These are phyloP conservation scores for Apamea anceps DNA, from an alignment of 2,888 invertebrate genomes.

Conservation along the genomic window DNA sequence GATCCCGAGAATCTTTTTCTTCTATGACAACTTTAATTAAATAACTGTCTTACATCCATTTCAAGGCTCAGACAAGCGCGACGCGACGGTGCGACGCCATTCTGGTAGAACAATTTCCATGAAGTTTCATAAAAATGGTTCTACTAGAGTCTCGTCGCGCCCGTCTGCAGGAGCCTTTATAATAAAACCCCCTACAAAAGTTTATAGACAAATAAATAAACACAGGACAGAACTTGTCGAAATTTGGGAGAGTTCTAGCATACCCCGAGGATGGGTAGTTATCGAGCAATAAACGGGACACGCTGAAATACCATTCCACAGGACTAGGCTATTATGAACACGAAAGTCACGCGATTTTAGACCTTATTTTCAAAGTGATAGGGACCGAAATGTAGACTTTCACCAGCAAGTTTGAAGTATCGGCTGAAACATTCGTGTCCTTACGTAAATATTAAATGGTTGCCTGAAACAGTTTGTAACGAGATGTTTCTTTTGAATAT, in stretches of 20 bases:
- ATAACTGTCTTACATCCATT: background rate
- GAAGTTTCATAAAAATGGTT: background rate
- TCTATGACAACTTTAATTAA: conserved; percentile 6
- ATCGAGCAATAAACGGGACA: conserved; percentile 63
- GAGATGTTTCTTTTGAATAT: conserved; percentile 29
- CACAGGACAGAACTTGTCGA: conserved; percentile 34
- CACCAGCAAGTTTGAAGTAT: conserved; percentile 11
- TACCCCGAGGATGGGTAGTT: conserved; percentile 59
- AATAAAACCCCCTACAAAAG: conserved; percentile 34
- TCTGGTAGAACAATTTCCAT: background rate
- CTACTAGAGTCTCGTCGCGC: background rate
- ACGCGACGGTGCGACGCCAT: background rate
- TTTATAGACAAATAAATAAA: conserved; percentile 61
- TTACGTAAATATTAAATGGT: conserved; percentile 26
- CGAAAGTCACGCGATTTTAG: conserved; percentile 8
- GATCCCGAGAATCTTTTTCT: background rate
- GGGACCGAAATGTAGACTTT: background rate
- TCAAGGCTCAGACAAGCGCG: background rate
- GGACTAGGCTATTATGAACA: conserved; percentile 30
- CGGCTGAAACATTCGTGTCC: background rate
- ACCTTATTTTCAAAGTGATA: background rate
- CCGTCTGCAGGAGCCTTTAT: background rate
- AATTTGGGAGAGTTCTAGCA: conserved; percentile 48
- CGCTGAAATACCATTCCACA: conserved; percentile 47
- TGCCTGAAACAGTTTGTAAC: conserved; percentile 10